These are phyloP conservation scores for Mustela lutreola DNA, from an alignment of 2,113 vertebrate genomes.

Conservation along the genomic window DNA sequence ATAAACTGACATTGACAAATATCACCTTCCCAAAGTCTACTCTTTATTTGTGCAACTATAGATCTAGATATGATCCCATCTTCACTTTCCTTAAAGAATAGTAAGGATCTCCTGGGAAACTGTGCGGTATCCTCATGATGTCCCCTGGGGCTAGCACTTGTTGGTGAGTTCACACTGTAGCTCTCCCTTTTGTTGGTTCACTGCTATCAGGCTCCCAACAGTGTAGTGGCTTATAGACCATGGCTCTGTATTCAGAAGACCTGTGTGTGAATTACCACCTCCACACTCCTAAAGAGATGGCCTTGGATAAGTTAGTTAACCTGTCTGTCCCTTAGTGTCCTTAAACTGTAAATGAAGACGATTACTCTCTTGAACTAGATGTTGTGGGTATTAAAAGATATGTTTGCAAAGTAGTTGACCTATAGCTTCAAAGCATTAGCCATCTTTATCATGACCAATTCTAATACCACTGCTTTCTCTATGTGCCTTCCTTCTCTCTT, in stretches of 20 bases:
- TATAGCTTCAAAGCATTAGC: not conserved
- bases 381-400: not conserved
- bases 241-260: not conserved
- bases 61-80: not conserved
- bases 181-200: not conserved
- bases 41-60: not conserved
- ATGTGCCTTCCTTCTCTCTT: not conserved
- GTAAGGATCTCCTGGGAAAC: not conserved
- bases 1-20: not conserved
- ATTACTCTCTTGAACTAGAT: not conserved
- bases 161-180: not conserved
- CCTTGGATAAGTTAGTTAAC: not conserved
- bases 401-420: not conserved
- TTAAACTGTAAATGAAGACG: not conserved
- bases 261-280: not conserved
- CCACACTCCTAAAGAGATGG: not conserved
- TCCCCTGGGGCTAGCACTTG: rapidly evolving
- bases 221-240: not conserved
- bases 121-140: not conserved
- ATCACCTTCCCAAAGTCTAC: not conserved
- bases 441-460: not conserved
- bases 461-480: not conserved
- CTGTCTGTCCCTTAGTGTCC: not conserved
- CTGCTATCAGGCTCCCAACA: not conserved
- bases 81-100: not conserved